These are phyloP conservation scores for Lagopus leucura DNA, from an alignment of 2,113 vertebrate genomes.

Conservation along the genomic window DNA sequence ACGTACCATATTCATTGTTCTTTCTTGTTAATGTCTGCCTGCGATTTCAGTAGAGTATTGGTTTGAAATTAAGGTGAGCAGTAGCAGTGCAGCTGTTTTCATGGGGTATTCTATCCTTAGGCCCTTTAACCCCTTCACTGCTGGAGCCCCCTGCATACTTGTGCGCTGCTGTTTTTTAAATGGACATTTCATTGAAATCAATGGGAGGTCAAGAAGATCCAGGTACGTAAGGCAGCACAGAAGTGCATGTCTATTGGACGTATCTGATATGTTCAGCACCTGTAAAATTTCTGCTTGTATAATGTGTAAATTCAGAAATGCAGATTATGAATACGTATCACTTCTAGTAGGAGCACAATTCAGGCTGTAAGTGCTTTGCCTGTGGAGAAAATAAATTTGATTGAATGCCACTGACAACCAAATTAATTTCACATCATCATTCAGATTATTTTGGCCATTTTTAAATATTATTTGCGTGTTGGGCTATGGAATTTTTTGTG, in stretches of 20 bases:
- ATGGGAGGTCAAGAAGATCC: constrained; percentile 74
- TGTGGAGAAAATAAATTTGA: neutral
- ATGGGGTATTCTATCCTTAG: constrained; percentile 74
- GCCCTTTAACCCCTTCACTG: constrained; percentile 77
- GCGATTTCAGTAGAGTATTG: constrained; percentile 16
- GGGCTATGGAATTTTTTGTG: neutral
- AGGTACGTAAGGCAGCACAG: constrained; percentile 75
- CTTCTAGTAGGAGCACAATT: neutral
- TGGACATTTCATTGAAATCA: constrained; percentile 77
- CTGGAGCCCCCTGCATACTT: constrained; percentile 75
- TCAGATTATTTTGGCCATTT: constrained; percentile 1
- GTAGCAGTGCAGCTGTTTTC: constrained; percentile 71
- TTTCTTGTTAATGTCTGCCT: constrained; percentile 48
- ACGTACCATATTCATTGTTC: neutral
- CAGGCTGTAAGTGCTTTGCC: neutral
- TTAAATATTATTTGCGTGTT: constrained; percentile 37
- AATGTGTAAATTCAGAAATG: neutral
- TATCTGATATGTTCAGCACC: constrained; percentile 65
- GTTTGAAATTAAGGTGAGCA: constrained; percentile 45
- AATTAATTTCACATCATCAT: constrained; percentile 7
- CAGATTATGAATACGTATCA: neutral
- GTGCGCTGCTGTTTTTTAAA: constrained; percentile 78
- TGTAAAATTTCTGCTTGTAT: constrained; percentile 8
- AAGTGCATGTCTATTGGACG: constrained; percentile 65
- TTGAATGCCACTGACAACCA: neutral